Evolutionary conservation across 2,113 vertebrate genomes (phyloP).

Genomic region (Tachuris rubrigastra): DNA sequence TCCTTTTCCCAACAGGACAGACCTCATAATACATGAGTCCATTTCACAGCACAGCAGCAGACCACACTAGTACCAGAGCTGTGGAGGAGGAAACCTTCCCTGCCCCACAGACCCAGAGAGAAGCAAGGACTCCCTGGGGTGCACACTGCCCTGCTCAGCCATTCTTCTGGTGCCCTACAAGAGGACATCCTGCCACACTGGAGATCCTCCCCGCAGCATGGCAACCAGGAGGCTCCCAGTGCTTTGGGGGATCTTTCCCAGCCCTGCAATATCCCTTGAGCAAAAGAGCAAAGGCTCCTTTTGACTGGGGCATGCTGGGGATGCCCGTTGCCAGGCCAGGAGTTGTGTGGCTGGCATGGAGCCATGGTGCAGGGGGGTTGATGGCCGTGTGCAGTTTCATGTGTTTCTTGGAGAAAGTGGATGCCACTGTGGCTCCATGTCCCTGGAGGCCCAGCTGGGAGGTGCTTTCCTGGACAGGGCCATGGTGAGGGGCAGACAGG

Average conservation of each 20-base stretch:
- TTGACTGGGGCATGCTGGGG: accelerated
- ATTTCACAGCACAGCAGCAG: not conserved
- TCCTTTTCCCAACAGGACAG: not conserved
- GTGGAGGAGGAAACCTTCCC: not conserved
- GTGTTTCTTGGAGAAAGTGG: constrained; percentile 55
- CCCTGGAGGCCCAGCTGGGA: constrained; percentile 71
- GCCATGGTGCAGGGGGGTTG: accelerated
- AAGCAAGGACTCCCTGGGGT: not conserved
- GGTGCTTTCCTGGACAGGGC: constrained; percentile 64
- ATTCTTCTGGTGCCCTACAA: not conserved
- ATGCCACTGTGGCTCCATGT: constrained; percentile 60
- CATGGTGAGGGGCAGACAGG: not conserved
- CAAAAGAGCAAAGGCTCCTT: not conserved
- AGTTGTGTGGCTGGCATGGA: not conserved
- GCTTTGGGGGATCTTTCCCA: not conserved
- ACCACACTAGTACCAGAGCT: not conserved
- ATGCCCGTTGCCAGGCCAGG: not conserved
- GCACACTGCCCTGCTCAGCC: not conserved
- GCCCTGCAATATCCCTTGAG: constrained; percentile 18
- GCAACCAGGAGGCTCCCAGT: not conserved
- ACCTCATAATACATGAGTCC: not conserved
- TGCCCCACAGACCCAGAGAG: not conserved
- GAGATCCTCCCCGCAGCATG: not conserved
- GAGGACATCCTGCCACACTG: not conserved
- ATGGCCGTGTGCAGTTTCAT: accelerated